Conservation (phyloP, 2,888 invertebrate species). For the Cataglyphis rosenhaueri region DNA sequence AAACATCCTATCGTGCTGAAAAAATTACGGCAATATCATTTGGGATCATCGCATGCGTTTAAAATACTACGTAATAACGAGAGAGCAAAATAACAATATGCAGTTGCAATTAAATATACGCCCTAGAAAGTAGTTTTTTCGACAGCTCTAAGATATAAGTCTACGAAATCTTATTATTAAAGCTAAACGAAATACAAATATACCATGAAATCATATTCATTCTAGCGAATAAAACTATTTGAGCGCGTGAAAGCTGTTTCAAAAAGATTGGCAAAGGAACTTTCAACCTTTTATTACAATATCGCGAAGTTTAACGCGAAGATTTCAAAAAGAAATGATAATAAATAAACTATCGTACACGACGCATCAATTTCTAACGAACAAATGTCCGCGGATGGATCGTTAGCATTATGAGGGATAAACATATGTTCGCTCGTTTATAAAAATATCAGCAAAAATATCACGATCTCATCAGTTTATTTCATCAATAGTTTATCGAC, state of each 20-base stretch:
- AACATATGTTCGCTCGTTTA: conserved; percentile 53
- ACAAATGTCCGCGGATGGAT: not conserved
- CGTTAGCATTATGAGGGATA: conserved; percentile 14
- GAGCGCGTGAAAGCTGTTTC: conserved; percentile 46
- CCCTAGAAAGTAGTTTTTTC: not conserved
- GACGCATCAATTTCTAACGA: conserved; percentile 5
- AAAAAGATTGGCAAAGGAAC: conserved; percentile 43
- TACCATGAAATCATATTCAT: conserved; percentile 25
- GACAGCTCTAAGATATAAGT: conserved; percentile 5
- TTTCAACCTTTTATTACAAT: conserved; percentile 27
- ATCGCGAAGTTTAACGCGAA: not conserved
- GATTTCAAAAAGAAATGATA: not conserved
- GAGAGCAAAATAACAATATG: conserved; percentile 39
- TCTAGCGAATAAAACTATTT: conserved; percentile 43
- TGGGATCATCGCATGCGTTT: not conserved
- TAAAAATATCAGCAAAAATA: conserved; percentile 74
- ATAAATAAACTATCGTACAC: conserved; percentile 25
- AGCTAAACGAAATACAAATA: conserved; percentile 39
- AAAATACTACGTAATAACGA: conserved; percentile 32
- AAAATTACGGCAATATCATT: conserved; percentile 18
- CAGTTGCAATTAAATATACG: conserved; percentile 21
- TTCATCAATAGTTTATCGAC: conserved; percentile 43
- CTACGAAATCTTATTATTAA: conserved; percentile 19
- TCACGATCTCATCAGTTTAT: conserved; percentile 61
- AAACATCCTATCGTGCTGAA: not conserved